Base-by-base conservation (phyloP, 1,140 invertebrate genomes). In the Euura lappo region DNA sequence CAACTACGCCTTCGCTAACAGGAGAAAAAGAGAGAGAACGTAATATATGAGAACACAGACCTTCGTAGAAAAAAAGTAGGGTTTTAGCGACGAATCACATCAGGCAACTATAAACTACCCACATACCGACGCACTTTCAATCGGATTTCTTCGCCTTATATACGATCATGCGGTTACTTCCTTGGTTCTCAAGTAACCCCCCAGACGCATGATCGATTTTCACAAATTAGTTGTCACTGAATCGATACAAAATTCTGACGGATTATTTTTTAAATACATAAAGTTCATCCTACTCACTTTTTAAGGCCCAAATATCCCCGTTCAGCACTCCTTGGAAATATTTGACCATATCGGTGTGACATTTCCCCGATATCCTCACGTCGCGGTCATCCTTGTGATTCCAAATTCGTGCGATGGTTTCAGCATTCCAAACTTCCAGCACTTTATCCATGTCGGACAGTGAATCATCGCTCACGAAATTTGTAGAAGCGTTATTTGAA, bases 361-460 rank as follows among this genome's bases (percentile, higher is more conserved):
- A 82, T 6, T 70, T 65, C 11, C 60, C 7, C n/a, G 74, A 76
- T 65, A 82, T 47, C 44, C 72, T 70, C 44, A 70, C n/a, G 10
- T 72, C 51, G 7, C 68, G 11, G 7, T n/a, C 45, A 13, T 28
- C 28, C 7, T 69, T 70, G 45, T 4, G n/a, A n/a, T 70, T 45
- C 79, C 75, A 77, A 47, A 75, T 44, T 13, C 70, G 71, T n/a
- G 71, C 70, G 7, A 79, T 8, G 6, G n/a, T 71, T 13, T 51
- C 47, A 5, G 79, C 74, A 72, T 77, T 77, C 80, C 80, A 81
- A 47, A 81, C 75, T 72, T 80, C 77, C 6, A 80, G 69, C 8
- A 78, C 69, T 45, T 72, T n/a, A 8, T 77, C 71, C 1, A 77
- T 51, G 74, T 76, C 2, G 11, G 45, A 44, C 3, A 45, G 10